Percentiles rank a stretch among this genome's conserved stretches.
Conservation (phyloP, 2,888 invertebrate species). For the Galeopsomyia nigrocyanea region DNA sequence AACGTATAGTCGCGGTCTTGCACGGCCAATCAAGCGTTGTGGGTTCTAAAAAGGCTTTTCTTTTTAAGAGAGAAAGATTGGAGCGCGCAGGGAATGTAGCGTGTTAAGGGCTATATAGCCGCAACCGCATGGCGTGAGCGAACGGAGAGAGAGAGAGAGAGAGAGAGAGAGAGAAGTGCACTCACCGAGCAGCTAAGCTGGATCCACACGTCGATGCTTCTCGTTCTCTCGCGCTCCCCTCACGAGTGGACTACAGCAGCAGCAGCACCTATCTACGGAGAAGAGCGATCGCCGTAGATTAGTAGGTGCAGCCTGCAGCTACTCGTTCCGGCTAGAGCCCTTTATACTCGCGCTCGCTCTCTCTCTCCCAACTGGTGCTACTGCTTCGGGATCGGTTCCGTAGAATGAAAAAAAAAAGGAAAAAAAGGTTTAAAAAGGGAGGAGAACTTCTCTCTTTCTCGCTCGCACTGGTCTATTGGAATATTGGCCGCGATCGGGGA, state of each 20-base stretch:
- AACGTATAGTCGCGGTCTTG: no score
- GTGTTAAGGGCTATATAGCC: neutral
- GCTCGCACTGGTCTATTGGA: constrained; percentile 34
- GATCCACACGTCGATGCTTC: neutral
- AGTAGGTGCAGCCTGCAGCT: constrained; percentile 23
- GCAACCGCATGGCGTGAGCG: constrained; percentile 17
- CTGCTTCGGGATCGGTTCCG: no score
- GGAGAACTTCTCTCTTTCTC: neutral
- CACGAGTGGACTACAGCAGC: neutral
- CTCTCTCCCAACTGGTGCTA: neutral
- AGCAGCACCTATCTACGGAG: constrained; percentile 5
- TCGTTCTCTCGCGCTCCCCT: neutral
- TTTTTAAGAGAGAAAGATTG: no score
- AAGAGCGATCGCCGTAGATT: constrained; percentile 30
- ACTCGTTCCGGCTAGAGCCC: neutral
- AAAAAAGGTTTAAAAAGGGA: neutral
- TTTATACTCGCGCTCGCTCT: constrained; percentile 2
- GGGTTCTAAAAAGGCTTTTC: no score
- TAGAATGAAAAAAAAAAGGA: neutral
- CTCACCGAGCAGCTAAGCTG: no score
- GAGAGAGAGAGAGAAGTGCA: no score
- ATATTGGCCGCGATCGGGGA: constrained; percentile 40
- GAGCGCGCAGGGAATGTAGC: no score
- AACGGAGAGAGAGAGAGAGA: neutral
- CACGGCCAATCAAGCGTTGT: no score